A percentile compares a stretch with the other conserved stretches of the same genome.
These are phyloP conservation scores for Netelia inedita DNA, from an alignment of 2,888 invertebrate genomes.

Conservation along the genomic window DNA sequence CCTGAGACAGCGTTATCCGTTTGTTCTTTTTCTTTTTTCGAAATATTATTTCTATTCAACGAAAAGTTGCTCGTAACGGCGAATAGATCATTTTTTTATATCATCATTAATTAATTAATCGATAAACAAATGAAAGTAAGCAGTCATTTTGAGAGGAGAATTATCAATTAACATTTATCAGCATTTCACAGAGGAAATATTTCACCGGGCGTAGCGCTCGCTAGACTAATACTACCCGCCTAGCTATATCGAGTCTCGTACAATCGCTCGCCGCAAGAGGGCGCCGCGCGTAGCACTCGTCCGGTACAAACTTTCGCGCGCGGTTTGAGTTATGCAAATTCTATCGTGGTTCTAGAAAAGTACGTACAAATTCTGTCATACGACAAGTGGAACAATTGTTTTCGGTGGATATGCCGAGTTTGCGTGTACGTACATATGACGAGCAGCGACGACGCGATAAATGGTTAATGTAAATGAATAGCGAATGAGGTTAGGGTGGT, in stretches of 20 bases:
- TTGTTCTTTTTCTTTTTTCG: background rate
- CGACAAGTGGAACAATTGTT: conserved; percentile 53
- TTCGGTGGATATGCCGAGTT: conserved; percentile 21
- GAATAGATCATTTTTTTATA: background rate
- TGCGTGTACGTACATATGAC: background rate
- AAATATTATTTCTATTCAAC: background rate
- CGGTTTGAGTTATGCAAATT: conserved; percentile 53
- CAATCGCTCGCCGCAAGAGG: background rate
- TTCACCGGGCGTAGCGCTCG: too few species aligned
- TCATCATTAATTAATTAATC: too few species aligned
- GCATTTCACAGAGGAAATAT: too few species aligned
- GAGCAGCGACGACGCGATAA: conserved; percentile 51
- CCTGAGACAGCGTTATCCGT: conserved; percentile 11
- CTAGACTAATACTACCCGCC: too few species aligned
- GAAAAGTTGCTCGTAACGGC: background rate
- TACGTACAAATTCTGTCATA: conserved; percentile 15
- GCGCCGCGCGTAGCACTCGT: background rate
- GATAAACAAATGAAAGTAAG: too few species aligned
- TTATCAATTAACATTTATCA: too few species aligned
- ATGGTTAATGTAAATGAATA: conserved; percentile 64
- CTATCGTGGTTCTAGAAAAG: conserved; percentile 45
- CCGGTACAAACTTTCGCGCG: conserved; percentile 20
- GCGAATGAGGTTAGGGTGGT: conserved; percentile 53
- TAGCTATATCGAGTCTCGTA: background rate
- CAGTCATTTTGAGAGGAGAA: too few species aligned